These are phyloP conservation scores for Rhynchonycteris naso DNA, from an alignment of 2,797 vertebrate species.

Conservation along the genomic window DNA sequence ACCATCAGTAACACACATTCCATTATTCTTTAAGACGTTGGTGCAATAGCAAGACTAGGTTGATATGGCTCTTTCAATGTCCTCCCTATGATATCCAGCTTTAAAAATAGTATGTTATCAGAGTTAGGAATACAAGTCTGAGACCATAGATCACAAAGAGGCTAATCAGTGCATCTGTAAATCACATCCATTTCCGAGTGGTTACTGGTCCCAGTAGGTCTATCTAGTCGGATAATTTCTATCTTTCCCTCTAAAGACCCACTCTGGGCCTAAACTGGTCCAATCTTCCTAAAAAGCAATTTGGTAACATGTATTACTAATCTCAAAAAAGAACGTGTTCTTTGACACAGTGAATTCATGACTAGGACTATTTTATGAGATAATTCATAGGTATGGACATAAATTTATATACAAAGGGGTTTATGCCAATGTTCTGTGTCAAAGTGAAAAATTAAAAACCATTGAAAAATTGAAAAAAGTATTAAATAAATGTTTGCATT, in stretches of 20 bases:
- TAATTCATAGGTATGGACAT: background rate
- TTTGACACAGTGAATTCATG: background rate
- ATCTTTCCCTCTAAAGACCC: background rate
- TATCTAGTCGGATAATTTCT: background rate
- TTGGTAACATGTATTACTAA: background rate
- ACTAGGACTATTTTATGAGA: background rate
- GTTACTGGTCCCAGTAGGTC: background rate
- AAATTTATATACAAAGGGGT: background rate
- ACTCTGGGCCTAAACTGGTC: background rate
- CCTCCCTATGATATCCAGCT: background rate
- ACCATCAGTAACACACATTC: background rate
- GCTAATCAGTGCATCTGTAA: background rate
- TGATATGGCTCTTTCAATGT: background rate
- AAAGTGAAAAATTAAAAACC: slow-evolving; percentile 12
- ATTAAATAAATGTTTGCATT: background rate
- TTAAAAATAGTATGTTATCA: slow-evolving; percentile 14
- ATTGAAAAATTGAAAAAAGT: background rate
- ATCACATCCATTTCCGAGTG: background rate
- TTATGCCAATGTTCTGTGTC: background rate
- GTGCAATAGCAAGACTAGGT: background rate
- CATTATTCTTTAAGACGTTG: background rate
- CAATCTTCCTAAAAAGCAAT: background rate
- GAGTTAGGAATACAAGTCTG: background rate
- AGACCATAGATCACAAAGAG: background rate
- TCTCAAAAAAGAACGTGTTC: background rate